These are phyloP conservation scores for Watsonalla cultraria DNA, from an alignment of 2,888 invertebrate species.

Conservation along the genomic window DNA sequence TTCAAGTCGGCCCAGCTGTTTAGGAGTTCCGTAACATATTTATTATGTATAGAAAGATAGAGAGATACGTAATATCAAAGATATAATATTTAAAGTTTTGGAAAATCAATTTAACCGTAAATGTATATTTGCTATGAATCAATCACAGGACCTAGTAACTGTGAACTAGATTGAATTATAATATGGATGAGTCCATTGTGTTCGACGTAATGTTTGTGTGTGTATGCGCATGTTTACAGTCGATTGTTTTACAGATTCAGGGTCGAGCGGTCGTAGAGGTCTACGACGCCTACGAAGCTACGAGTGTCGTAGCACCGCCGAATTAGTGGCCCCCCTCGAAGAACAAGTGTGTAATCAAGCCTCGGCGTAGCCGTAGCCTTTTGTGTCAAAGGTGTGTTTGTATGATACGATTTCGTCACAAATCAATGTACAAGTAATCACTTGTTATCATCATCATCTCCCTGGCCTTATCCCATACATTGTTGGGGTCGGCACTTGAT, in stretches of 20 bases:
- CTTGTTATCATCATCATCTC: too few relatives aligned
- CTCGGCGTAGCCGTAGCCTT: conserved; percentile 17
- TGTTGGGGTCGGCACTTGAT: too few relatives aligned
- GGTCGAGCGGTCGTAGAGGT: neutral
- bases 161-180: neutral
- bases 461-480: too few relatives aligned
- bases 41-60: too few relatives aligned
- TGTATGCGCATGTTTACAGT: neutral
- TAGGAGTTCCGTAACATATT: too few relatives aligned
- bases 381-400: conserved; percentile 5
- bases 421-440: neutral
- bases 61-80: too few relatives aligned
- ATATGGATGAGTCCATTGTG: neutral
- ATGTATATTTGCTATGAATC: too few relatives aligned
- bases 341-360: conserved; percentile 9
- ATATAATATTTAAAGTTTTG: too few relatives aligned
- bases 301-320: conserved; percentile 4
- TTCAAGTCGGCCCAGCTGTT: too few relatives aligned
- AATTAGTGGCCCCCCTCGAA: conserved; percentile 13
- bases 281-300: neutral
- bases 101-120: too few relatives aligned
- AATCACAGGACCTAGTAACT: neutral
- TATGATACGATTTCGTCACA: neutral
- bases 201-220: neutral
- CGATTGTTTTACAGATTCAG: neutral